Conservation (phyloP, 2,888 invertebrate genomes). For the Stenodera caucasica region DNA sequence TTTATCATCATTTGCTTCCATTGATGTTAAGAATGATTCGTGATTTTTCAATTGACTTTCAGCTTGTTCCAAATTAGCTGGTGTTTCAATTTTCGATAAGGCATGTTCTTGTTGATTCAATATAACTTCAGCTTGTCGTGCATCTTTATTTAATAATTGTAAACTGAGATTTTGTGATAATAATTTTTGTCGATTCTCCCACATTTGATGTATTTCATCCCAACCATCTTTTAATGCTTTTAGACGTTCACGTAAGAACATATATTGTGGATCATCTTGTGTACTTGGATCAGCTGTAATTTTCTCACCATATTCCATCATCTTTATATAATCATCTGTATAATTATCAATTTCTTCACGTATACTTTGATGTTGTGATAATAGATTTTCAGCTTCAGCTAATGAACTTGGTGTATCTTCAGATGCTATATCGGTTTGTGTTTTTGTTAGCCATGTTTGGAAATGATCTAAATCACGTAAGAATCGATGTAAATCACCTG, state of each 20-base stretch:
- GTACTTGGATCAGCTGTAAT: constrained; percentile 86
- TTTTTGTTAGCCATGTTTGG: constrained; percentile 98
- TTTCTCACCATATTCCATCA: constrained; percentile 99
- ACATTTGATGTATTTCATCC: constrained; percentile 99
- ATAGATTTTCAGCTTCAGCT: constrained; percentile 94
- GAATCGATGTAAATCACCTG: constrained; percentile 97
- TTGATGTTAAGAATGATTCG: constrained; percentile 98
- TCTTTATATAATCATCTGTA: constrained; percentile 91
- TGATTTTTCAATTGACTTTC: constrained; percentile 97
- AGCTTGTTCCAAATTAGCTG: constrained; percentile 92
- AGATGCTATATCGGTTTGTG: constrained; percentile 98
- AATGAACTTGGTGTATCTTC: constrained; percentile 93
- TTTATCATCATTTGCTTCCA: constrained; percentile 99
- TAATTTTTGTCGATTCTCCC: constrained; percentile 96
- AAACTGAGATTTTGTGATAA: constrained; percentile 93
- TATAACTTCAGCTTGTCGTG: constrained; percentile 95
- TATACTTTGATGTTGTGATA: constrained; percentile 97
- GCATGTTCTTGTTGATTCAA: constrained; percentile 98
- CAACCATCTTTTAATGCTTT: constrained; percentile 99
- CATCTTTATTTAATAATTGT: constrained; percentile 95
- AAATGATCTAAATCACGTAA: constrained; percentile 98
- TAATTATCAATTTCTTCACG: constrained; percentile 99
- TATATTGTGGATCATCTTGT: constrained; percentile 97
- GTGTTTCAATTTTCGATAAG: constrained; percentile 94
- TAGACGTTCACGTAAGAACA: constrained; percentile 98